These are phyloP conservation scores for Melangyna quadrimaculata DNA, from an alignment of 2,888 invertebrate species.

Conservation along the genomic window DNA sequence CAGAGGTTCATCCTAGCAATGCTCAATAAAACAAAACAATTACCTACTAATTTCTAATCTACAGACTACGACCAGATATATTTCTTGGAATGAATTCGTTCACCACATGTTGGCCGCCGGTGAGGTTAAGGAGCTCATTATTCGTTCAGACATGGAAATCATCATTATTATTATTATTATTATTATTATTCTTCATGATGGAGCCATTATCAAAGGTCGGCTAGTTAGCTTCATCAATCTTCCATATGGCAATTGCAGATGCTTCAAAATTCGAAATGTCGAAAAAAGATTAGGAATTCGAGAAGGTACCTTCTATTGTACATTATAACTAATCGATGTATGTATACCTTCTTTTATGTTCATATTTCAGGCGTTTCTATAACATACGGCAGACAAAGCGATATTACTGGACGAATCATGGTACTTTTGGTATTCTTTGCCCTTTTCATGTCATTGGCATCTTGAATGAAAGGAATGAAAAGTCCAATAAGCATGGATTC, in stretches of 20 bases:
- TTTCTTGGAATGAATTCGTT: conserved; percentile 98
- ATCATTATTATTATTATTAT: too few relatives aligned
- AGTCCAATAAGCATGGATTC: conserved; percentile 88
- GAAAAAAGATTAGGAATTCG: conserved; percentile 91
- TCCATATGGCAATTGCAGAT: conserved; percentile 92
- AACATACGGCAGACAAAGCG: conserved; percentile 90
- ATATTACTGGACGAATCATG: conserved; percentile 87
- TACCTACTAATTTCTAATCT: conserved; percentile 2
- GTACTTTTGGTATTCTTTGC: conserved; percentile 86
- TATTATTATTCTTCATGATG: conserved; percentile 91
- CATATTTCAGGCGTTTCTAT: conserved; percentile 86
- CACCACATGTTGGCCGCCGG: conserved; percentile 96
- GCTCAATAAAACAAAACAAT: neutral
- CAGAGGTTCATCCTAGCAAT: conserved; percentile 83
- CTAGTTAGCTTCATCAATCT: conserved; percentile 85
- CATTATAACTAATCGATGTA: neutral
- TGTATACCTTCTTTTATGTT: conserved; percentile 72
- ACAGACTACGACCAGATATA: conserved; percentile 83
- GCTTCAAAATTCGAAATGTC: conserved; percentile 92
- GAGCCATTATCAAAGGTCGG: conserved; percentile 92
- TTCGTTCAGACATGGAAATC: conserved; percentile 91
- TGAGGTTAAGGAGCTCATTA: conserved; percentile 94
- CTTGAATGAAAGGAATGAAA: conserved; percentile 86
- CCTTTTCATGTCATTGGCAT: conserved; percentile 85
- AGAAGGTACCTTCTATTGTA: conserved; percentile 82